Conservation (phyloP, 2,797 vertebrate species). For the Vipera ursinii region DNA sequence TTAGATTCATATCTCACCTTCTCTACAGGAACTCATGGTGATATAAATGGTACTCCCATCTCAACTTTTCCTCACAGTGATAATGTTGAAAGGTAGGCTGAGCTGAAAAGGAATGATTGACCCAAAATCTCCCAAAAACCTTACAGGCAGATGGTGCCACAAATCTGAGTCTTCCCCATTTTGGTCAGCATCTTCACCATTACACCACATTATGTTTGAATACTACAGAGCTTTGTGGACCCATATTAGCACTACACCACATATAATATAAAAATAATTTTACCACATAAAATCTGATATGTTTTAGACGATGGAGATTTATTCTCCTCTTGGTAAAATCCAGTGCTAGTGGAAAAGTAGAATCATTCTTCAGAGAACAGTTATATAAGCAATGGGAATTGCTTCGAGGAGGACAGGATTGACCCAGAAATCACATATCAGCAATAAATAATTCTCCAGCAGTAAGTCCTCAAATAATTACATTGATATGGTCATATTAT, state of each 20-base stretch:
- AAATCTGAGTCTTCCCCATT: not conserved
- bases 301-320: not conserved
- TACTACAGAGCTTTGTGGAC: not conserved
- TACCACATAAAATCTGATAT: not conserved
- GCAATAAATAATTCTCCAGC: not conserved
- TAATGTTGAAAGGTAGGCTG: not conserved
- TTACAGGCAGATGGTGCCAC: not conserved
- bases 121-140: not conserved
- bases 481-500: not conserved
- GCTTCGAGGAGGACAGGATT: not conserved
- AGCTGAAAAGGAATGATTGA: not conserved
- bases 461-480: not conserved
- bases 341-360: not conserved
- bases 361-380: not conserved
- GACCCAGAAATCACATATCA: not conserved
- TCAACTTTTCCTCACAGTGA: not conserved
- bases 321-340: not conserved
- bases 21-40: not conserved
- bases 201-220: not conserved
- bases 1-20: not conserved
- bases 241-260: not conserved
- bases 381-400: not conserved
- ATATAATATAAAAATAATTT: not conserved
- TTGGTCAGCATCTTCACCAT: not conserved
- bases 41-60: not conserved